These are phyloP conservation scores for Andrena dorsata DNA, from an alignment of 2,888 invertebrate species.

Conservation along the genomic window DNA sequence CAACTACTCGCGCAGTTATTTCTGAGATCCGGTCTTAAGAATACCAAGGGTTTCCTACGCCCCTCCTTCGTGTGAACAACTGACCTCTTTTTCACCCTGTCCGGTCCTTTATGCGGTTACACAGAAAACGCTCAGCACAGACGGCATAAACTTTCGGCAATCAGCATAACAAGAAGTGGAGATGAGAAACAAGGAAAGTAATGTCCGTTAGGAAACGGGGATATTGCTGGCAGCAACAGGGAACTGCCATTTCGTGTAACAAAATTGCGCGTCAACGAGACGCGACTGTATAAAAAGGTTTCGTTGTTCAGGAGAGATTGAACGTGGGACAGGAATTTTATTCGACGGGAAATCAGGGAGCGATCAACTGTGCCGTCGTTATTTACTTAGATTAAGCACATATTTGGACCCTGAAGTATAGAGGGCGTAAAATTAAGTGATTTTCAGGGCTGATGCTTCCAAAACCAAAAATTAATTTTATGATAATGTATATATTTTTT, in stretches of 20 bases:
- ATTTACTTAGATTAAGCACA: no score
- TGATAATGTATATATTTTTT: no score
- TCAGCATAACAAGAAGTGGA: conserved; percentile 75
- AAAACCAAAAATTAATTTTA: no score
- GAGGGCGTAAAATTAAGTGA: no score
- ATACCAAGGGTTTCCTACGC: conserved; percentile 28
- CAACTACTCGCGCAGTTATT: conserved; percentile 40
- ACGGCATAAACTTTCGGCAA: conserved; percentile 73
- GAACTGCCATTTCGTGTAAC: conserved; percentile 7
- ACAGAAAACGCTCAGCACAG: conserved; percentile 49
- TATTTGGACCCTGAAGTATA: no score
- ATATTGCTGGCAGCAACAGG: conserved; percentile 77
- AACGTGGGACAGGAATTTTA: background rate
- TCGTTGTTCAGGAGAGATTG: background rate
- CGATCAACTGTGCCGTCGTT: background rate
- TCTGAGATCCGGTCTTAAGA: conserved; percentile 38
- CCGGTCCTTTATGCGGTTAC: conserved; percentile 51
- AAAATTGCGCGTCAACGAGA: conserved; percentile 21
- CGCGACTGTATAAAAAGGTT: background rate
- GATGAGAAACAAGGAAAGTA: conserved; percentile 81
- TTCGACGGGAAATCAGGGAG: background rate
- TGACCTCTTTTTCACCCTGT: conserved; percentile 41
- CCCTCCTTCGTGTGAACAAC: conserved; percentile 38
- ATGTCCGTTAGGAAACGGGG: conserved; percentile 76
- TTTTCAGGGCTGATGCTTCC: no score